Percentiles rank a stretch among this genome's conserved stretches.
These are phyloP conservation scores for Drosophila quadrilineata DNA, from an alignment of 1,140 invertebrate genomes.

Conservation along the genomic window DNA sequence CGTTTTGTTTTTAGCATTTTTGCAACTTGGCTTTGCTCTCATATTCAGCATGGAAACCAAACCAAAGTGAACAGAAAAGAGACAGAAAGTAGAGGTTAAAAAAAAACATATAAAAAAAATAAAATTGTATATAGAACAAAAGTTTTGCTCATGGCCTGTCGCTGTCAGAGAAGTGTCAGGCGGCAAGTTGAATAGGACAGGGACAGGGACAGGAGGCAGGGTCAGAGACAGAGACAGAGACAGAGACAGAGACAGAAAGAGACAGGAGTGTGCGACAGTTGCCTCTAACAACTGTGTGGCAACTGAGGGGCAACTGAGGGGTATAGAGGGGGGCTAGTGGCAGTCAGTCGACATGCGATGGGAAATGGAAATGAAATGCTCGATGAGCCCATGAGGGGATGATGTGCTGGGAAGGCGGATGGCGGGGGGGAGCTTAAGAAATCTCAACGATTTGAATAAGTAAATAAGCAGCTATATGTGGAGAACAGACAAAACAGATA, in stretches of 20 bases:
- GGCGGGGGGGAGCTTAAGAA: no score
- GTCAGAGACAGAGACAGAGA: constrained; percentile 12
- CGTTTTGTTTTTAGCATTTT: constrained; percentile 72
- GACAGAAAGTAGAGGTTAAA: neutral
- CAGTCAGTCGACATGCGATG: constrained; percentile 37
- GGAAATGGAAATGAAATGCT: constrained; percentile 33
- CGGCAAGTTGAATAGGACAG: constrained; percentile 73
- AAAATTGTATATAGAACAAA: constrained; percentile 67
- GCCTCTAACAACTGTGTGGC: no score
- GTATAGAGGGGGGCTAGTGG: neutral
- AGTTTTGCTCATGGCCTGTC: constrained; percentile 72
- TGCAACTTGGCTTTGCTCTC: constrained; percentile 48
- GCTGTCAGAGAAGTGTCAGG: constrained; percentile 79
- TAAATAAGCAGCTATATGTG: constrained; percentile 68
- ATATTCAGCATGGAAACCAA: constrained; percentile 49
- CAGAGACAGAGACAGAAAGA: constrained; percentile 2
- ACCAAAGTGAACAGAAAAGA: constrained; percentile 30
- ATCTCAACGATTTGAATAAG: constrained; percentile 74
- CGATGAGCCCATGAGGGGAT: constrained; percentile 2
- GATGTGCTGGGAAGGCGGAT: no score
- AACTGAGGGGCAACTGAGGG: no score
- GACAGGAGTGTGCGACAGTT: no score
- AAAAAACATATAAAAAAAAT: neutral
- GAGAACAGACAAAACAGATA: no score
- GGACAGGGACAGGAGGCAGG: constrained; percentile 20